Conservation (phyloP, 1,140 invertebrate species). For the Phenacoccus solenopsis region DNA sequence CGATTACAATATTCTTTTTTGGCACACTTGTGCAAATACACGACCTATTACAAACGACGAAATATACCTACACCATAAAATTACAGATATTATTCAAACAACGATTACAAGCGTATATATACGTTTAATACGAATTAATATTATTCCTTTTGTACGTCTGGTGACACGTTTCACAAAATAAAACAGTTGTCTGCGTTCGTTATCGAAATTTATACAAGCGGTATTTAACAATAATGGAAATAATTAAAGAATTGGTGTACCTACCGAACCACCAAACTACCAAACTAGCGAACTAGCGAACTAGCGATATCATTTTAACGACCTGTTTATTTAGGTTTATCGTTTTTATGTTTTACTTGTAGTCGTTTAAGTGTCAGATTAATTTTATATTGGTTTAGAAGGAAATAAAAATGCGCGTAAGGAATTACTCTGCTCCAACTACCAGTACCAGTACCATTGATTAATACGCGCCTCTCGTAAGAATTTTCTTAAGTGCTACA, state of each 20-base stretch:
- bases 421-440: no score
- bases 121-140: neutral
- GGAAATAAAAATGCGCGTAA: neutral
- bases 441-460: no score
- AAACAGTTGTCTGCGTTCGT: constrained; percentile 15
- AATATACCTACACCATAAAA: neutral
- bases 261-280: no score
- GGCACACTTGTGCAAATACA: neutral
- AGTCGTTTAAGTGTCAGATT: constrained; percentile 3
- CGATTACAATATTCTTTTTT: neutral
- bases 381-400: neutral
- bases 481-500: no score
- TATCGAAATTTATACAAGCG: constrained; percentile 17
- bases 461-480: no score
- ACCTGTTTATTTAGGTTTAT: constrained; percentile 17
- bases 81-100: neutral
- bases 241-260: constrained; percentile 13
- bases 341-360: constrained; percentile 8
- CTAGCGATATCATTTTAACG: constrained; percentile 14
- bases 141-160: neutral
- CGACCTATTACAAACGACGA: no score
- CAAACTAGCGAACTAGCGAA: no score
- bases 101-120: neutral
- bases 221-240: constrained; percentile 16
- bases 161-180: neutral